Base-by-base conservation (phyloP, 2,888 invertebrate genomes). In the Nematopogon swammerdamellus region DNA sequence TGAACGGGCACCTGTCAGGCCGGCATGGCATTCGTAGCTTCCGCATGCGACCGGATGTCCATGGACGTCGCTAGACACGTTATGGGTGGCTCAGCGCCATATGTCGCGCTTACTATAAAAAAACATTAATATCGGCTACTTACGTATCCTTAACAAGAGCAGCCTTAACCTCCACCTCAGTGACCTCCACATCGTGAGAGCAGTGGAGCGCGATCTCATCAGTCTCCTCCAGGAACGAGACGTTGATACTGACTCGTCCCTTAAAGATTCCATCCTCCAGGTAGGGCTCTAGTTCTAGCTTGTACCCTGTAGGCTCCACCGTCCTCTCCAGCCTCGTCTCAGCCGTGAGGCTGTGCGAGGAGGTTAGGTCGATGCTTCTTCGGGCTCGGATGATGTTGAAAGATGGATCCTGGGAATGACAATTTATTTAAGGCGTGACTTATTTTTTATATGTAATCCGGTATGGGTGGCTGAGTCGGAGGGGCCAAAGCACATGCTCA, bases 321-420 rank as follows among this genome's bases (percentile, higher is more conserved):
- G 84, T 79, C 52, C 81, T 82, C 1, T 86, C 84, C 47, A 90
- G 63, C 3, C 86, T 80, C 1, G 76, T 80, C 55, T 88, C 88
- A 55, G 85, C 81, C 42, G 85, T 82, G 10, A 88, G 67, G 1
- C 82, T 76, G 58, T 87, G 83, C 0, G 88, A 83, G 53, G 88
- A 86, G 57, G 88, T 87, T 48, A 89, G 66, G 61, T 90, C 89
- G 53, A 90, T 87, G 60, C 89, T 89, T 47, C 85, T 68, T 50
- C 80, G 69, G 0, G 73, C 64, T 54, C 72, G 72, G 45, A 75
- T 74, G 50, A 77, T 73, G 56, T 77, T 73, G 17, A 60, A 50
- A 0, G 64, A 60, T 51, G 61, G 57, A 10, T 59, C 60, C 65
- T 67, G 56, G 48, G 48, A 42, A 25, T n/a, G n/a, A n/a, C n/a